Evolutionary conservation across 1,140 invertebrate species (phyloP).

Genomic region (Cecropterus lyciades): DNA sequence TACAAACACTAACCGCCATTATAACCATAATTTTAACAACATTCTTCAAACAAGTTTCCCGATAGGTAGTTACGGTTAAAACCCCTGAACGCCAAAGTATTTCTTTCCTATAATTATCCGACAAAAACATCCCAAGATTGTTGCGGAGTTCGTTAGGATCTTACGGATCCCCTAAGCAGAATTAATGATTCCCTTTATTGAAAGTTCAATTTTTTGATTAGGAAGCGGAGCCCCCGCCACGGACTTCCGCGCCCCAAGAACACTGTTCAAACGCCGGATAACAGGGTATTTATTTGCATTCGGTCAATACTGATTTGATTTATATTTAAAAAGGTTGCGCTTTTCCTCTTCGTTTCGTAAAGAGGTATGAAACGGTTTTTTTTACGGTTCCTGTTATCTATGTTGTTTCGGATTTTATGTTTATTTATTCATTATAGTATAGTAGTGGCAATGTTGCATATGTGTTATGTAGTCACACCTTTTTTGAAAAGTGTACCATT

Average conservation of each 20-base stretch:
- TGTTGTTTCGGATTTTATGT: conserved; percentile 5
- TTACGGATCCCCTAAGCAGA: conserved; percentile 75
- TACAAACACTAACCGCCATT: too few species aligned
- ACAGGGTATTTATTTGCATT: conserved; percentile 80
- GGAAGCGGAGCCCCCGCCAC: conserved; percentile 51
- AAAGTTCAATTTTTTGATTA: conserved; percentile 83
- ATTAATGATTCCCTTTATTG: conserved; percentile 83
- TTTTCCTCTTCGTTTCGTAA: conserved; percentile 32
- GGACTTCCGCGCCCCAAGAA: conserved; percentile 49
- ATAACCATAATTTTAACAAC: background rate
- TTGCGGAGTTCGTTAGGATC: conserved; percentile 79
- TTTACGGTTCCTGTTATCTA: background rate
- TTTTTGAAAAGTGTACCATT: too few species aligned
- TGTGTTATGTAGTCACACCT: too few species aligned
- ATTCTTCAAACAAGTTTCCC: conserved; percentile 18
- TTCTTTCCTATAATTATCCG: conserved; percentile 81
- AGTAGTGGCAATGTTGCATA: too few species aligned
- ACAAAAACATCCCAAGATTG: conserved; percentile 77
- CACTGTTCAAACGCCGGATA: conserved; percentile 80
- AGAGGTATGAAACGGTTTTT: conserved; percentile 6
- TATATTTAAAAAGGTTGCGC: conserved; percentile 52
- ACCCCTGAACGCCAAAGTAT: conserved; percentile 54
- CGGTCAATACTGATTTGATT: conserved; percentile 74
- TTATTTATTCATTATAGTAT: too few species aligned
- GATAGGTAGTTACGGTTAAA: conserved; percentile 32